Percentiles rank a stretch among this genome's conserved stretches.
Evolutionary conservation across 2,888 invertebrate species (phyloP).

Genomic region (Gonocerus acuteangulatus): DNA sequence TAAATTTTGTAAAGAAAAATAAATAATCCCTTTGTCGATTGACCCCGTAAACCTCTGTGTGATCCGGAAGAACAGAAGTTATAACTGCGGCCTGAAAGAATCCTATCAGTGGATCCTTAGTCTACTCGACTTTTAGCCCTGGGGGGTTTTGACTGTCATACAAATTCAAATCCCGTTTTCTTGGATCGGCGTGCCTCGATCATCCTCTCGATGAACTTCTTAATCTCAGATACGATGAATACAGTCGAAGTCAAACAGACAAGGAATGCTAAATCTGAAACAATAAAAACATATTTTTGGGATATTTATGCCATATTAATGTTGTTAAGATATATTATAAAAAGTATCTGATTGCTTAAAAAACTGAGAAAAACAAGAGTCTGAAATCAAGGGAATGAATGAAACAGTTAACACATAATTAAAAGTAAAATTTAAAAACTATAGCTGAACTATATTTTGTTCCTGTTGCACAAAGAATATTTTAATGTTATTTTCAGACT

Average conservation of each 20-base stretch:
- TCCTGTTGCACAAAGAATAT: too few relatives aligned
- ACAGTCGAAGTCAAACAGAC: slow-evolving; percentile 91
- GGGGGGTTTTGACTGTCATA: slow-evolving; percentile 53
- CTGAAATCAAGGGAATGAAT: too few relatives aligned
- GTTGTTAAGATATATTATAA: too few relatives aligned
- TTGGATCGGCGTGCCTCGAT: slow-evolving; percentile 51
- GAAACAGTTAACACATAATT: too few relatives aligned
- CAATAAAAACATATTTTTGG: background rate
- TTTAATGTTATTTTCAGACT: too few relatives aligned
- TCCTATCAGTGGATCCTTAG: slow-evolving; percentile 26
- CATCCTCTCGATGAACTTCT: slow-evolving; percentile 75
- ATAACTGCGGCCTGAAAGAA: slow-evolving; percentile 17
- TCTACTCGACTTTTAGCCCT: slow-evolving; percentile 38
- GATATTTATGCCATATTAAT: too few relatives aligned
- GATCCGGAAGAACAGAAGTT: slow-evolving; percentile 20
- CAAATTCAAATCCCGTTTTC: slow-evolving; percentile 56
- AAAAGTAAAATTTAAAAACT: too few relatives aligned
- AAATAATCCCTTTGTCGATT: background rate
- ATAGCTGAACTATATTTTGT: too few relatives aligned
- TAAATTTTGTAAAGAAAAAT: background rate
- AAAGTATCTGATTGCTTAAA: too few relatives aligned
- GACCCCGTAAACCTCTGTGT: background rate
- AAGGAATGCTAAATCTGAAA: slow-evolving; percentile 84
- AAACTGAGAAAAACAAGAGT: too few relatives aligned
- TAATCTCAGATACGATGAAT: slow-evolving; percentile 85